Percentiles rank a stretch among this genome's conserved stretches.
phyloP scores from a whole-genome alignment of 2,797 vertebrate species.

The Sphaeramia orbicularis region DNA sequence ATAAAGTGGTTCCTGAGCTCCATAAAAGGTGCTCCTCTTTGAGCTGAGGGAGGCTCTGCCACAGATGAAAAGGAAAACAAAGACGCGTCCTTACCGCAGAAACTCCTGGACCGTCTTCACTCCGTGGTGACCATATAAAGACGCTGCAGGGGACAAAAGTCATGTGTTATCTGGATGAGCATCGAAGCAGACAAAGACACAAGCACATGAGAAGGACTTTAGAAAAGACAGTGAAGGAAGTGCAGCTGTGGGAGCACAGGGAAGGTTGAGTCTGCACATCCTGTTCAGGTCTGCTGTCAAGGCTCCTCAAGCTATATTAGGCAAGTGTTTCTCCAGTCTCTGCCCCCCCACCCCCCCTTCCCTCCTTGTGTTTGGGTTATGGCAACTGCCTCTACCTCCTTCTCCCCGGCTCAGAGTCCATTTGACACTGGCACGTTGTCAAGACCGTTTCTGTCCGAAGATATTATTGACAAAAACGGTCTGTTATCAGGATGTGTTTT shows the following conservation, averaged over 20 bases:
- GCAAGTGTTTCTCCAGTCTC: conserved; percentile 54
- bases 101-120: conserved; percentile 80
- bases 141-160: conserved; percentile 71
- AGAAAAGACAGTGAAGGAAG: conserved; percentile 7
- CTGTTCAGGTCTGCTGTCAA: conserved; percentile 33
- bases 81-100: conserved; percentile 80
- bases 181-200: not conserved
- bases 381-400: too few relatives aligned
- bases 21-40: too few relatives aligned
- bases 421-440: conserved; percentile 64
- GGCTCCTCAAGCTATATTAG: conserved; percentile 73
- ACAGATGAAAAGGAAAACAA: conserved; percentile 25
- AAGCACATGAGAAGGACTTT: too few relatives aligned
- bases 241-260: conserved; percentile 9
- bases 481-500: too few relatives aligned
- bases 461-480: too few relatives aligned
- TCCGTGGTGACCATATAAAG: conserved; percentile 75
- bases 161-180: conserved; percentile 14
- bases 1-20: not conserved
- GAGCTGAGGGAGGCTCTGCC: too few relatives aligned
- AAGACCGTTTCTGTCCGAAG: conserved; percentile 15
- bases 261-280: conserved; percentile 33
- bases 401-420: conserved; percentile 41
- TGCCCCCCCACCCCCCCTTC: conserved; percentile 3
- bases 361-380: conserved; percentile 57